Evolutionary conservation across 2,888 invertebrate species (phyloP), one percentile per base, ranked within the genome.

Genomic region (Embidobia sp.): DNA sequence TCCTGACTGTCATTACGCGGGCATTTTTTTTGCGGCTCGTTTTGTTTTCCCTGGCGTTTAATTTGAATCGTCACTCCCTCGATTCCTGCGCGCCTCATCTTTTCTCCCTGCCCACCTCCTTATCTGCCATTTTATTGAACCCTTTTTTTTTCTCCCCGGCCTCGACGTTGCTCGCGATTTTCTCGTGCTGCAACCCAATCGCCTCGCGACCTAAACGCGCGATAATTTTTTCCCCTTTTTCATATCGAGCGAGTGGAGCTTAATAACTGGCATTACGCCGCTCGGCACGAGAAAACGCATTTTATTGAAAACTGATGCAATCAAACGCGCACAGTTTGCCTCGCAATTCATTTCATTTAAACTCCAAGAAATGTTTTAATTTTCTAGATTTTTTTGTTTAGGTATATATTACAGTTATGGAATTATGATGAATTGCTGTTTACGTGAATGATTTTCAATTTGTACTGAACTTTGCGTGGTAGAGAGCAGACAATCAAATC

Each of bases 1-100:
- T 72, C 67, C 64, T 59, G 64, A 31, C 87, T 86, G 84, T 88
- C 87, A 88, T 88, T 88, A 88, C 85, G 78, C 85, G 81, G 81
- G 85, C 82, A 83, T 87, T 87, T 86, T 86, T 85, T 83, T 69
- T 63, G 53, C 67, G 44, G 48, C 63, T 26, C 51, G 42, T 80
- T 83, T 85, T 84, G 81, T 75, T 78, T 75, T 69, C 79, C 51
- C 75, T 80, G 82, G 83, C 86, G 86, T 87, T 88, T 87, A 85
- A 88, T 88, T 88, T 84, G 81, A 83, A 84, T 84, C 84, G 83
- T 83, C 79, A 84, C 82, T 80, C 83, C 82, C 82, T 63, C 80
- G 61, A 55, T 61, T 57, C 75, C 46, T 74, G 59, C 55, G 49
- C 37, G n/a, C n/a, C n/a, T n/a, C n/a, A n/a, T n/a, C n/a, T n/a